Percentiles rank a stretch among this genome's conserved stretches.
These are phyloP conservation scores for Tylochromis polylepis DNA, from an alignment of 2,113 vertebrate species.

Conservation along the genomic window DNA sequence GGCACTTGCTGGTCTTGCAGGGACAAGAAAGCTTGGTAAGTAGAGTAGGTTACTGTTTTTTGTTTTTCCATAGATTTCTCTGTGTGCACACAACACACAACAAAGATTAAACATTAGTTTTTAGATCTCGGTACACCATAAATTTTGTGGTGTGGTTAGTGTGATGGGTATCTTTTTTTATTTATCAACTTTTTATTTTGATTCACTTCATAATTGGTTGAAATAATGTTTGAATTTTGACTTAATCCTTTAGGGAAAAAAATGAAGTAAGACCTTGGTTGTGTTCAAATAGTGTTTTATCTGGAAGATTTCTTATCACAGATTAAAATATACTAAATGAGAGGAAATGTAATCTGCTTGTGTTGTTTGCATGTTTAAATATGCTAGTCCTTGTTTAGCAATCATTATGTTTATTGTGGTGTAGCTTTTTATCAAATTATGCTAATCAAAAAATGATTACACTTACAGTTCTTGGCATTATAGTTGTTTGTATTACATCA, in stretches of 20 bases:
- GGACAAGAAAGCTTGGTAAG: slow-evolving; percentile 83
- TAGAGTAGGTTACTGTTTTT: neutral
- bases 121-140: neutral
- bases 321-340: neutral
- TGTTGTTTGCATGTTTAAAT: neutral
- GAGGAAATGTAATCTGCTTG: neutral
- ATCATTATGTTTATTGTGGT: neutral
- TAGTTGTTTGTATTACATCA: slow-evolving; percentile 5
- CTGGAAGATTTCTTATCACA: neutral
- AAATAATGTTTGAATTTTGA: neutral
- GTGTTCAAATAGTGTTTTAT: neutral
- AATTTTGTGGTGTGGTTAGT: neutral
- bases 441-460: neutral
- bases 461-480: neutral
- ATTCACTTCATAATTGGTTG: neutral
- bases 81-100: neutral
- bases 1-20: slow-evolving; percentile 84
- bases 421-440: neutral
- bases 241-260: neutral
- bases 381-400: neutral
- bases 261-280: neutral
- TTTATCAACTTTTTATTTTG: neutral
- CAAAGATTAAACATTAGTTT: neutral
- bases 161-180: neutral
- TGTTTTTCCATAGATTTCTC: neutral